Base-by-base conservation (phyloP, 2,113 vertebrate genomes). In the Austrofundulus limnaeus region DNA sequence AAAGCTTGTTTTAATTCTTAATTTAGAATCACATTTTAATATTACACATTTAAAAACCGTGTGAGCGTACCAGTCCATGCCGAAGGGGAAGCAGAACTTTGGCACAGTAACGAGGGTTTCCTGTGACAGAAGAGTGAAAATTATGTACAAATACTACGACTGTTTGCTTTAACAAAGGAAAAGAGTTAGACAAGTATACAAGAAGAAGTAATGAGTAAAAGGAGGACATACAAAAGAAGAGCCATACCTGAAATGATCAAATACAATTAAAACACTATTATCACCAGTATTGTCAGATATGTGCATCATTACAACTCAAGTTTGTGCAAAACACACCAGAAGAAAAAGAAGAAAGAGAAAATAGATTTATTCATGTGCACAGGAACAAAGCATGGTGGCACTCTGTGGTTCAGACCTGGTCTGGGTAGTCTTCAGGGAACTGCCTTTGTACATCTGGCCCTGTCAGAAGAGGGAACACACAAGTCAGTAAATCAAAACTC, bases 21-120 rank as follows among this genome's bases (percentile, higher is more conserved):
- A 28, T 28, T 28, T 28, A 28, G 28, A 4, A 7, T 28, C 28
- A 28, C 28, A 7, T 4, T 7, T 3, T 28, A 28, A 28, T 3
- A 28, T 28, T 7, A 28, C 31, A 10, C 9, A 9, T 34, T 34
- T 34, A 10, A 34, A 8, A 34, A 34, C 5, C 39, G 39, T 41
- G 39, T 41, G 39, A 3, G 39, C 38, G 0, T 90, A 98, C 97
- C 96, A 98, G 93, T 98, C 96, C 92, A 94, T 89, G 88, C 83
- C 94, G 93, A 99, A 98, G 58, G 97, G 97, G 87, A 98, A 98
- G 89, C 97, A 99, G 94, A 99, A 99, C 92, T 94, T 98, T 85
- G 95, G 94, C 88, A 99, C 91, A 64, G 95, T 98, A 90, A 95
- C 93, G 65, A 98, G 94, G 85, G 96, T 95, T 92, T 98, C 97